phyloP scores from a whole-genome alignment of 2,797 vertebrate species.

The Sebastes cheni region DNA sequence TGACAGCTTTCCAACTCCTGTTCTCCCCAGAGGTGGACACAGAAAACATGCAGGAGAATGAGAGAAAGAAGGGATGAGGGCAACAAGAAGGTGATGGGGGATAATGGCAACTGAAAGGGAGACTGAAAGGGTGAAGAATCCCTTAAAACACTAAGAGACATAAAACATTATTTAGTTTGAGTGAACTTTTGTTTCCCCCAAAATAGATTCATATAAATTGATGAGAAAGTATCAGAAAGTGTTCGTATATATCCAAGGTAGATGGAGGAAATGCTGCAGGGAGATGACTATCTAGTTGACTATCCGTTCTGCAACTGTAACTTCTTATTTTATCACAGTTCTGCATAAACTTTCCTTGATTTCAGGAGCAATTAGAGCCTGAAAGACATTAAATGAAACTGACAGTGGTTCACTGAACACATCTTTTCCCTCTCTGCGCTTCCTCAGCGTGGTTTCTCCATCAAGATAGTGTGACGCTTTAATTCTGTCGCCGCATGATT shows the following conservation, averaged over 20 bases:
- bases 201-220: background rate
- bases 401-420: conserved; percentile 39
- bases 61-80: background rate
- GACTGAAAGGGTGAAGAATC: background rate
- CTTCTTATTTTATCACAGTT: conserved; percentile 15
- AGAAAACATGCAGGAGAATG: background rate
- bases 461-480: conserved; percentile 45
- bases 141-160: background rate
- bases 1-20: conserved; percentile 1
- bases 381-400: conserved; percentile 42
- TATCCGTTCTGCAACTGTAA: background rate
- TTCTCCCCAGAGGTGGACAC: background rate
- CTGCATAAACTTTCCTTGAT: conserved; percentile 33
- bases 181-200: background rate
- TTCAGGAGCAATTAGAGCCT: conserved; percentile 45
- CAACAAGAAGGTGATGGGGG: background rate
- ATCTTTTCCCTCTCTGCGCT: conserved; percentile 14
- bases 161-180: background rate
- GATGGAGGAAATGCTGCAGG: background rate
- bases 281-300: background rate
- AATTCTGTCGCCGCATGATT: conserved; percentile 27
- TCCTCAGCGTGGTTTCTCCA: conserved; percentile 18
- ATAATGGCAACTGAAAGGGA: background rate
- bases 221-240: background rate
- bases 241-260: background rate